A percentile compares a stretch with the other conserved stretches of the same genome.
These are phyloP conservation scores for Spilarctia lutea DNA, from an alignment of 2,888 invertebrate species.

Conservation along the genomic window DNA sequence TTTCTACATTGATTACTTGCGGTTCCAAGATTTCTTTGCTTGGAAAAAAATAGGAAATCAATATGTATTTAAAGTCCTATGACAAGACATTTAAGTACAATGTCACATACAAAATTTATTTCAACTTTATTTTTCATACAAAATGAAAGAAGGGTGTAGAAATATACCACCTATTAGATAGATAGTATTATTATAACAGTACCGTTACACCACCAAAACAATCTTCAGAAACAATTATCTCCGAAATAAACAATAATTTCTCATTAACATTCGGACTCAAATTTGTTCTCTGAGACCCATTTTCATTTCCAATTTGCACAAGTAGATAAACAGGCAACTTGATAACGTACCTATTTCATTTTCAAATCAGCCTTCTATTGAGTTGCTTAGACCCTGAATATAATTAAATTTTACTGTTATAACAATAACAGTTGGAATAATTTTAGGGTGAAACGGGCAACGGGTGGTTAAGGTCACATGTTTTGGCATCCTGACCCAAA, in stretches of 20 bases:
- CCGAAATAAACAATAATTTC: conserved; percentile 14
- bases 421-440: conserved; percentile 57
- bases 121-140: neutral
- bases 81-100: neutral
- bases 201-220: conserved; percentile 1
- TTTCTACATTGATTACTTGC: no score
- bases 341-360: conserved; percentile 34
- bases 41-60: no score
- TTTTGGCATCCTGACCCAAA: conserved; percentile 49
- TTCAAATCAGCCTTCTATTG: conserved; percentile 37
- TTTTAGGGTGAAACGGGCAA: conserved; percentile 50
- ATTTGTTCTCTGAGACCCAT: conserved; percentile 9
- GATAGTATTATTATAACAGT: neutral
- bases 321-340: conserved; percentile 27
- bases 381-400: conserved; percentile 38
- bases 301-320: conserved; percentile 28
- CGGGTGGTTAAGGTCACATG: conserved; percentile 45
- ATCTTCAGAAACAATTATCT: conserved; percentile 11
- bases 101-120: neutral
- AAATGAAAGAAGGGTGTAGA: neutral
- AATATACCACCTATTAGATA: neutral
- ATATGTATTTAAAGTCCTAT: neutral
- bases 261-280: conserved; percentile 12
- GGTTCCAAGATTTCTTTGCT: no score
- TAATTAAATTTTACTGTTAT: conserved; percentile 55